phyloP scores from a whole-genome alignment of 1,140 invertebrate species.

The Penaeus indicus region DNA sequence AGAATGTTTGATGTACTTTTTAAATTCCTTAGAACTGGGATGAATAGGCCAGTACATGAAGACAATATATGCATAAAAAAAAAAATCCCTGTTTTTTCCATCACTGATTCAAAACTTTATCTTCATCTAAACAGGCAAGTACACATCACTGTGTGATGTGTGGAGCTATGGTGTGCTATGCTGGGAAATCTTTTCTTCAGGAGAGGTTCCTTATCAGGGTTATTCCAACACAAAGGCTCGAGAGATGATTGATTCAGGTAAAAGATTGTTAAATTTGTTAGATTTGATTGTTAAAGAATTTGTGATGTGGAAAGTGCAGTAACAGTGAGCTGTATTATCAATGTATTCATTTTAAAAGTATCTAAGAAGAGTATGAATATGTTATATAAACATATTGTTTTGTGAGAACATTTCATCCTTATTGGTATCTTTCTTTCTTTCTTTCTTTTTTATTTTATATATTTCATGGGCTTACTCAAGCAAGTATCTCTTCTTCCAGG shows the following conservation, averaged over 20 bases:
- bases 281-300: not conserved
- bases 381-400: too few relatives aligned
- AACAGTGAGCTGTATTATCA: too few relatives aligned
- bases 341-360: too few relatives aligned
- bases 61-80: not conserved
- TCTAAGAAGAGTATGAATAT: too few relatives aligned
- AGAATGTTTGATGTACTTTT: not conserved
- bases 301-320: not conserved
- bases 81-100: not conserved
- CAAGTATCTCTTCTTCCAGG: slow-evolving; percentile 74
- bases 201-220: slow-evolving; percentile 93
- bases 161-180: slow-evolving; percentile 97
- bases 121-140: slow-evolving; percentile 80
- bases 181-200: slow-evolving; percentile 97
- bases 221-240: slow-evolving; percentile 91
- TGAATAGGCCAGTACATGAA: too few relatives aligned
- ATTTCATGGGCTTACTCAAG: not conserved
- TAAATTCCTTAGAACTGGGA: too few relatives aligned
- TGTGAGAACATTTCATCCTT: not conserved
- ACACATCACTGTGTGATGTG: slow-evolving; percentile 97
- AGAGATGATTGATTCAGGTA: slow-evolving; percentile 93
- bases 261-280: slow-evolving; percentile 56
- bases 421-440: not conserved
- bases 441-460: not conserved
- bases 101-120: slow-evolving; percentile 53